These are phyloP conservation scores for Idaea aversata DNA, from an alignment of 2,888 invertebrate genomes.

Conservation along the genomic window DNA sequence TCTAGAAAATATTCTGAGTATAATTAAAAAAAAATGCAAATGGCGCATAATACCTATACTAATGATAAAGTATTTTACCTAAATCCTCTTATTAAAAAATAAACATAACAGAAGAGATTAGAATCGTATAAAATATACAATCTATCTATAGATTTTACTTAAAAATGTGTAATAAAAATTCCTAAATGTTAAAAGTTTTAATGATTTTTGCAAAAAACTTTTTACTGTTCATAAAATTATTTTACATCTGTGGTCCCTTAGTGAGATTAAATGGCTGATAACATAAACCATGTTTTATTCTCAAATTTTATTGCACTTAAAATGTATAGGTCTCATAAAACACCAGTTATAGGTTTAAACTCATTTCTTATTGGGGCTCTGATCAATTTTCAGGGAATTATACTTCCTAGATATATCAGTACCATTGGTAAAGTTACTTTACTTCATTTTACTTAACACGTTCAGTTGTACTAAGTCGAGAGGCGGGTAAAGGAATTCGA, in stretches of 20 bases:
- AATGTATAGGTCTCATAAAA: conserved; percentile 14
- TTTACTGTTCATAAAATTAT: conserved; percentile 25
- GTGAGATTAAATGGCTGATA: conserved; percentile 25
- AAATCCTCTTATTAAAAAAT: not conserved
- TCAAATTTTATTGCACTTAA: conserved; percentile 26
- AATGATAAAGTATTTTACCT: not conserved
- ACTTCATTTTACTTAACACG: too few relatives aligned
- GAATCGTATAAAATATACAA: not conserved
- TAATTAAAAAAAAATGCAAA: not conserved
- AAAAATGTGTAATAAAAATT: conserved; percentile 4
- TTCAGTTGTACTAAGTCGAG: too few relatives aligned
- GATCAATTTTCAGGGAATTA: not conserved
- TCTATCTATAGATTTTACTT: conserved; percentile 8
- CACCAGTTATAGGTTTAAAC: conserved; percentile 3
- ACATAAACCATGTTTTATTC: conserved; percentile 27
- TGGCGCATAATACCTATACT: not conserved
- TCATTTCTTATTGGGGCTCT: not conserved
- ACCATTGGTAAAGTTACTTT: not conserved
- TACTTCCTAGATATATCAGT: not conserved
- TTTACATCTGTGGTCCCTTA: conserved; percentile 23
- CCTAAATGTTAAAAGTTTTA: conserved; percentile 8
- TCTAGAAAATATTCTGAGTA: not conserved
- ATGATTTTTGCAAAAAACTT: conserved; percentile 16
- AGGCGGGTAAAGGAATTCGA: too few relatives aligned
- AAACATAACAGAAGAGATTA: not conserved